phyloP scores from a whole-genome alignment of 30 jellyfish, hydroid and myxozoan genomes.

The Aurelia sp. region DNA sequence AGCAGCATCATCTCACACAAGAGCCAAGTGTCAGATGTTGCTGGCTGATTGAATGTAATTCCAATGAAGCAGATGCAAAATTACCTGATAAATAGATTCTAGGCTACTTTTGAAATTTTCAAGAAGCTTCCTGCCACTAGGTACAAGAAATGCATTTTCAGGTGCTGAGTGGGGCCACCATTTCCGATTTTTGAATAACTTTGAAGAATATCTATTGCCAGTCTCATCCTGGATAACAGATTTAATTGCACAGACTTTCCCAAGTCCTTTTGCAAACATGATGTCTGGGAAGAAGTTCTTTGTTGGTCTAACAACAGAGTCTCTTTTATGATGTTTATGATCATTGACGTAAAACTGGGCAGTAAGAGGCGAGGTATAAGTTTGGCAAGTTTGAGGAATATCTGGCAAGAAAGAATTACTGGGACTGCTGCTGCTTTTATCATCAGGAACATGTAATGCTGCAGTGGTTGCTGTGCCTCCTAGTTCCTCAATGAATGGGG shows the following conservation, averaged over 20 bases:
- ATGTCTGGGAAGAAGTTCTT: constrained; percentile 33
- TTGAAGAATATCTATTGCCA: constrained; percentile 7
- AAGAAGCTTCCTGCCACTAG: constrained; percentile 55
- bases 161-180: constrained; percentile 62
- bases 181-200: constrained; percentile 47
- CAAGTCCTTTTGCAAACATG: constrained; percentile 42
- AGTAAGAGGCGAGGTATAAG: too few species aligned
- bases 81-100: constrained; percentile 25
- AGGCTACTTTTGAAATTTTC: constrained; percentile 29
- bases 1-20: too few species aligned
- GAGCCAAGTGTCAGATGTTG: too few species aligned
- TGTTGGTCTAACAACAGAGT: neutral
- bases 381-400: too few species aligned
- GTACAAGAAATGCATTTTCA: constrained; percentile 22
- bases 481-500: too few species aligned
- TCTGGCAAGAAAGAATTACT: too few species aligned
- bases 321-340: constrained; percentile 31
- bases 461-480: too few species aligned
- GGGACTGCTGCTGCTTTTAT: too few species aligned
- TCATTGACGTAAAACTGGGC: too few species aligned
- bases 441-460: too few species aligned
- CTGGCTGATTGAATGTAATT: too few species aligned
- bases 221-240: neutral
- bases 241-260: constrained; percentile 38
- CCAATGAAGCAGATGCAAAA: too few species aligned